Evolutionary conservation across 2,113 vertebrate species (phyloP), one percentile per base, ranked within the genome.

Genomic region (Bombycilla garrulus): DNA sequence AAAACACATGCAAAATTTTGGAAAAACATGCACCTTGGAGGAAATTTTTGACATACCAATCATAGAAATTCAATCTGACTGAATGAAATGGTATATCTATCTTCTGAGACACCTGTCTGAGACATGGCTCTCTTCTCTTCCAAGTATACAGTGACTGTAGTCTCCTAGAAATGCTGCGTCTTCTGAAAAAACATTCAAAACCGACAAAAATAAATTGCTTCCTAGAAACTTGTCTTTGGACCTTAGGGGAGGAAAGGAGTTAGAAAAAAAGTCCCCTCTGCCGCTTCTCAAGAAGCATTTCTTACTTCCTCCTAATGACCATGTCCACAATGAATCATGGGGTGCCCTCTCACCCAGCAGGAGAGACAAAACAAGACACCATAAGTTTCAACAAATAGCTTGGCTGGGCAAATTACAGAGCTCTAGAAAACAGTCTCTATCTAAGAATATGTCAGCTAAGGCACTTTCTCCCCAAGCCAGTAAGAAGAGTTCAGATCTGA

Each of bases 241-340:
- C 9, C 5, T 31, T 29, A 84, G 38, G 11, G 38, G 44, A 86
- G 21, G 25, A 84, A 89, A 84, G 25, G 17, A 89, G 4, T 50
- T 60, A 74, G 60, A 71, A 22, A 72, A 35, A 31, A 64, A 86
- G 25, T 71, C 31, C 42, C 81, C 45, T 38, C 33, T 83, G 13
- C 20, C 24, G 36, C 45, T 88, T 91, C 67, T 77, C 25, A 72
- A 48, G 65, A 91, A 78, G 67, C n/a, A 50, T 57, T 88, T 95
- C 3, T 3, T 61, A 73, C 36, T 86, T 92, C 76, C 50, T 86
- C 76, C 2, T 6, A 61, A 82, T 82, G 33, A 45, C 35, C 26
- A 33, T 28, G 15, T 6, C 16, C 45, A 61, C 0, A 0, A 28
- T 62, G 48, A 77, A 62, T 14, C 1, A 1, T 9, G 8, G n/a